Percentiles rank a stretch among this genome's conserved stretches.
Evolutionary conservation across 2,113 vertebrate species (phyloP).

Genomic region (Rhinoderma darwinii): DNA sequence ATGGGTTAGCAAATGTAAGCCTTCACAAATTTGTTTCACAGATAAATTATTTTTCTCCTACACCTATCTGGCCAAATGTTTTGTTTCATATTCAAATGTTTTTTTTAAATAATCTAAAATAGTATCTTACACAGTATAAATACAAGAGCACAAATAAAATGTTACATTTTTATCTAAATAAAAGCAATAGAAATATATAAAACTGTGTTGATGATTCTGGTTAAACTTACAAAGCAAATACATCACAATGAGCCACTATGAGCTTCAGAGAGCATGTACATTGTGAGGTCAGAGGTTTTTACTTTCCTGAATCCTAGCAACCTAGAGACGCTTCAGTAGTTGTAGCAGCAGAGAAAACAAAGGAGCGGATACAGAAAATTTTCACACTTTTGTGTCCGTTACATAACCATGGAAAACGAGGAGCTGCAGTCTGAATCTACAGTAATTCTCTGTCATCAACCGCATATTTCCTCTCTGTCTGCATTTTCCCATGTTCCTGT

Average conservation of each 20-base stretch:
- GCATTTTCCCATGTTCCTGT: constrained; percentile 47
- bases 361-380: background rate
- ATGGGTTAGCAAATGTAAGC: no score
- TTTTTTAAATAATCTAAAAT: no score
- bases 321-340: background rate
- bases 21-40: no score
- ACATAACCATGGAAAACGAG: background rate
- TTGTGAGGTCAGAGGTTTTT: constrained; percentile 8
- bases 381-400: no score
- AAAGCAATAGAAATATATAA: no score
- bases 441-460: background rate
- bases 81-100: no score
- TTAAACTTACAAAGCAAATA: background rate
- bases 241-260: background rate
- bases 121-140: no score
- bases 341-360: background rate
- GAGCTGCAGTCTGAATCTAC: background rate
- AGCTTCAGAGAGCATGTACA: background rate
- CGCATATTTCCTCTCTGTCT: constrained; percentile 33
- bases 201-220: no score
- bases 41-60: no score
- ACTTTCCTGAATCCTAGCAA: constrained; percentile 32
- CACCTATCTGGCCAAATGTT: no score
- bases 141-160: no score
- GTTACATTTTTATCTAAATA: no score